These are phyloP conservation scores for Tragulus kanchil DNA, from an alignment of 2,113 vertebrate genomes.

Conservation along the genomic window DNA sequence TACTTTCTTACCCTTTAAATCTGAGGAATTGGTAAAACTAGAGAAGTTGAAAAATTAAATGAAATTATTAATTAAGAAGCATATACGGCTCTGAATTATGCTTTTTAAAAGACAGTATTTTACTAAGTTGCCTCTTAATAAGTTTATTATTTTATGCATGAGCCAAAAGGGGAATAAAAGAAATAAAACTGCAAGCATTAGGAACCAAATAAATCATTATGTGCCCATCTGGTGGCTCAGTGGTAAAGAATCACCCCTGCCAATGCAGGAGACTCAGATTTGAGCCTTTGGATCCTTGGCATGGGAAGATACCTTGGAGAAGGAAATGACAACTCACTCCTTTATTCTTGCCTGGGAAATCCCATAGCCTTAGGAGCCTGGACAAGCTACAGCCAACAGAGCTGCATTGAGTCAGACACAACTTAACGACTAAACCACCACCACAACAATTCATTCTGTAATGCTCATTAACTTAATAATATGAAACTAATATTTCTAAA, in stretches of 20 bases:
- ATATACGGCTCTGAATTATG: neutral
- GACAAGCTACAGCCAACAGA: accelerated
- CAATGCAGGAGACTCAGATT: neutral
- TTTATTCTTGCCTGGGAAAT: no score
- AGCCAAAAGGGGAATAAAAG: neutral
- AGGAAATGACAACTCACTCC: neutral
- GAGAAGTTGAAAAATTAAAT: neutral
- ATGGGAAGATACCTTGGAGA: neutral
- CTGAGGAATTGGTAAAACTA: neutral
- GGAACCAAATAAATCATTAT: neutral
- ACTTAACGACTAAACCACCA: neutral
- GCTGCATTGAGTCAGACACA: accelerated
- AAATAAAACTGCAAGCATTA: neutral
- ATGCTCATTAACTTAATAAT: neutral
- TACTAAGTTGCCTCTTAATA: neutral
- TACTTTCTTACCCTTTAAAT: neutral
- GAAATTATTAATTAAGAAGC: neutral
- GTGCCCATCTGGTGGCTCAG: neutral
- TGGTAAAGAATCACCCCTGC: neutral
- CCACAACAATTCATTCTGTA: neutral
- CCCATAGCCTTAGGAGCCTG: neutral
- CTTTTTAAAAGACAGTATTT: neutral
- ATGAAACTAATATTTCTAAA: neutral
- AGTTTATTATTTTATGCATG: neutral
- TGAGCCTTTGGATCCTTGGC: neutral